These are phyloP conservation scores for Theristicus caerulescens DNA, from an alignment of 2,113 vertebrate genomes.

Conservation along the genomic window DNA sequence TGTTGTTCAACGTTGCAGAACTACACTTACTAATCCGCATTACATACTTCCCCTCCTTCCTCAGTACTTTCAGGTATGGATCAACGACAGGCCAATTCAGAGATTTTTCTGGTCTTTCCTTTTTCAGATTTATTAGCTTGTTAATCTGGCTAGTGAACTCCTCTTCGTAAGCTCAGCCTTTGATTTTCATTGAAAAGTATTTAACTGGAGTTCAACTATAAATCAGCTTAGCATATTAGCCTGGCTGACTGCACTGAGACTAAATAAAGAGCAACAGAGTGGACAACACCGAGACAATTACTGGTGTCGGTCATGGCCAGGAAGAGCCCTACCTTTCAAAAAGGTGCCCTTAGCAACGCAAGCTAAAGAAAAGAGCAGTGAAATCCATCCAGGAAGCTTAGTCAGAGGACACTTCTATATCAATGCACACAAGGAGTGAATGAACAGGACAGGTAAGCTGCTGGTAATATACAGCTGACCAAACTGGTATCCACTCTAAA, in stretches of 20 bases:
- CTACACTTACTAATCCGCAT: neutral
- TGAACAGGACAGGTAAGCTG: neutral
- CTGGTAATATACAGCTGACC: neutral
- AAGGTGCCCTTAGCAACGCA: neutral
- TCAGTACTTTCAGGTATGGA: neutral
- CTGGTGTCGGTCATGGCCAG: neutral
- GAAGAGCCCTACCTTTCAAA: neutral
- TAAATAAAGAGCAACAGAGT: neutral
- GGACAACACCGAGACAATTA: neutral
- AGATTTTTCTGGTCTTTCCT: neutral
- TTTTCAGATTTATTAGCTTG: neutral
- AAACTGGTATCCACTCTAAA: neutral
- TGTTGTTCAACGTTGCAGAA: neutral
- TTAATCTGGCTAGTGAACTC: neutral
- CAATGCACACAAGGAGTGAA: neutral
- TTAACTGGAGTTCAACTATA: neutral
- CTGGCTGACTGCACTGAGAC: neutral
- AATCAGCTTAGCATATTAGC: neutral
- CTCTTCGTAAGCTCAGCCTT: neutral
- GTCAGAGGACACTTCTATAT: neutral
- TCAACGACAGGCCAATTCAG: neutral
- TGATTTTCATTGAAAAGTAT: neutral
- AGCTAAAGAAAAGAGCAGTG: neutral
- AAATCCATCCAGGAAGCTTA: neutral
- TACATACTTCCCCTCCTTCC: neutral